phyloP scores from a whole-genome alignment of 2,113 vertebrate species.

The Gobio gobio region DNA sequence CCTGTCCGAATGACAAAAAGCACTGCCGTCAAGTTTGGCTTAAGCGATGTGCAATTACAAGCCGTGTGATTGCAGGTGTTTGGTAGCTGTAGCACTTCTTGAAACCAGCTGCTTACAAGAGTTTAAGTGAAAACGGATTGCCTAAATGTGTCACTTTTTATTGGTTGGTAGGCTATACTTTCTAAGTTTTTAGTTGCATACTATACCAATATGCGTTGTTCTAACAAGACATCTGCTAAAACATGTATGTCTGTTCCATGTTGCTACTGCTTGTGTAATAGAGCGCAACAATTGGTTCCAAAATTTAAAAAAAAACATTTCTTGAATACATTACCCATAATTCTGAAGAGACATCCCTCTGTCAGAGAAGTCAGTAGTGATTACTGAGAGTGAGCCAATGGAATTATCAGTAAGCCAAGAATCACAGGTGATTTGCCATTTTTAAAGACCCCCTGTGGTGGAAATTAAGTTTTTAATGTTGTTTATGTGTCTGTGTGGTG shows the following conservation, averaged over 20 bases:
- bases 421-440: too few relatives aligned
- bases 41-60: slow-evolving; percentile 34
- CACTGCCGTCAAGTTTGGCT: slow-evolving; percentile 12
- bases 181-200: not conserved
- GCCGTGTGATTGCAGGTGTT: slow-evolving; percentile 15
- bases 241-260: not conserved
- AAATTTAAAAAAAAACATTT: too few relatives aligned
- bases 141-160: not conserved
- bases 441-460: too few relatives aligned
- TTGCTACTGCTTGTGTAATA: not conserved
- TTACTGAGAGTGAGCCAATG: too few relatives aligned
- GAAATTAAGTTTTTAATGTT: too few relatives aligned
- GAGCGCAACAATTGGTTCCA: not conserved
- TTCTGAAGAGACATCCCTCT: too few relatives aligned
- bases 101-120: not conserved
- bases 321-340: too few relatives aligned
- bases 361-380: too few relatives aligned
- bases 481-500: too few relatives aligned
- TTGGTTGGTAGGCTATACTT: not conserved
- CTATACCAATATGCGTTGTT: not conserved
- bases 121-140: not conserved
- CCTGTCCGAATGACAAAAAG: slow-evolving; percentile 31
- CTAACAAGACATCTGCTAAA: not conserved
- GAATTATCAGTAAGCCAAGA: too few relatives aligned
- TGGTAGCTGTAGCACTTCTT: slow-evolving; percentile 47